Evolutionary conservation across 2,113 vertebrate genomes (phyloP), one percentile per base, ranked within the genome.

Genomic region (Clarias gariepinus): DNA sequence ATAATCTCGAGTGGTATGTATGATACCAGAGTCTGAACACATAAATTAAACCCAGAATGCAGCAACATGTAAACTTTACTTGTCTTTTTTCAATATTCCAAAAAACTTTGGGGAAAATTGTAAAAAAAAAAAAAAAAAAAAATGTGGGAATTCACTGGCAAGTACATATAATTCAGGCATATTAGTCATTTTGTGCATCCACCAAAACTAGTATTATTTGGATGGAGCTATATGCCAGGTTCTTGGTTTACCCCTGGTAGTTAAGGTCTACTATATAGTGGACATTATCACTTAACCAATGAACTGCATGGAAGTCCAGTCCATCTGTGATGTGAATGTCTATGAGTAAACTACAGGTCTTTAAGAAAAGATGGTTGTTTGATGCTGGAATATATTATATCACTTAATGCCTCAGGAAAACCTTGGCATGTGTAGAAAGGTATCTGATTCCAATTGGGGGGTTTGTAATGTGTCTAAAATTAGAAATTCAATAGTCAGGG

Each of bases 111-210:
- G 53, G 13, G 6, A 9, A 15, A 52, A 55, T 78, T 10, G 16
- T 57, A 25, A 12, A 78, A 78, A 78, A 25, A 12, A 78, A 78
- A 78, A 25, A 12, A 78, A 78, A 78, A 25, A 12, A 78, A 78
- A 78, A 76, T 53, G 4, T 52, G 28, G 41, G 10, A n/a, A 77
- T 11, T 53, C 23, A 77, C 25, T 15, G 74, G 74, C 18, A 68
- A 28, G 15, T 55, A 25, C 16, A 9, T 25, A 8, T n/a, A 25
- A 77, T 53, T 73, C 10, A 11, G 8, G 36, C 19, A 77, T 69
- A 8, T 30, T 36, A 33, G 47, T 5, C 5, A 25, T 25, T 4
- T 52, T 52, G 36, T 41, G 18, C 69, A 71, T 18, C 7, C 33
- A 33, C 16, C 28, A 73, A 73, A 74, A 68, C 21, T 4, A 25